These are phyloP conservation scores for Oithona nana DNA, from an alignment of 2,888 invertebrate species.

Conservation along the genomic window DNA sequence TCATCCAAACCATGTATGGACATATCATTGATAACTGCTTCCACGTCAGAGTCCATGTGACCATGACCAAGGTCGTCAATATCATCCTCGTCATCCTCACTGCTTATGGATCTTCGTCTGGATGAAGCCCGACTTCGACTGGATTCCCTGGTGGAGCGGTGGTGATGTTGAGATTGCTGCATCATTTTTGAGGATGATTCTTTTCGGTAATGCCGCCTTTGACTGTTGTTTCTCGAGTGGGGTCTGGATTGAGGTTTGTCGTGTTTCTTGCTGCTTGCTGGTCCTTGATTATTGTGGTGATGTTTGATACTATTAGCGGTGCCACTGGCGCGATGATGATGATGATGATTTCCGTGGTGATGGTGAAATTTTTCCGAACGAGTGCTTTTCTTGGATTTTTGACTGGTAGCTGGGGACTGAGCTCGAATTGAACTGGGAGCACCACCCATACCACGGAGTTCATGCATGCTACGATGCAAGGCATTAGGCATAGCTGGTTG, in stretches of 20 bases:
- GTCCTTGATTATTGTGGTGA: background rate
- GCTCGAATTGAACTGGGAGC: background rate
- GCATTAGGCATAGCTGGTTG: background rate
- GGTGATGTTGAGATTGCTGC: no score
- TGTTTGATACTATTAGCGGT: no score
- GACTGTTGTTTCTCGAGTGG: conserved; percentile 18
- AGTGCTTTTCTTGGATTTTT: background rate
- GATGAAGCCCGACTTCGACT: conserved; percentile 25
- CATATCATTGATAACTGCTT: conserved; percentile 46
- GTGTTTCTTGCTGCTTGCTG: conserved; percentile 7
- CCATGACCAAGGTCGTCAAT: conserved; percentile 19
- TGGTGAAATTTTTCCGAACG: background rate
- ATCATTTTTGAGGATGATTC: no score
- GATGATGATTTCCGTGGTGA: no score
- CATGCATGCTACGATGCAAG: background rate
- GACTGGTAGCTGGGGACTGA: background rate
- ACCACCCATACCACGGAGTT: background rate
- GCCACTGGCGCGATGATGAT: no score
- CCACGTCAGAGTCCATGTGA: conserved; percentile 21
- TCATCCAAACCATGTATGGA: conserved; percentile 27
- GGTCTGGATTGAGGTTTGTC: conserved; percentile 21
- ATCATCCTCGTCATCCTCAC: conserved; percentile 25
- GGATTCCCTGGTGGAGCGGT: conserved; percentile 22
- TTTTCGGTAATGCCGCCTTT: background rate
- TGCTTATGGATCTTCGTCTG: conserved; percentile 37